These are phyloP conservation scores for Rhagologus leucostigma DNA, from an alignment of 2,113 vertebrate species.

Conservation along the genomic window DNA sequence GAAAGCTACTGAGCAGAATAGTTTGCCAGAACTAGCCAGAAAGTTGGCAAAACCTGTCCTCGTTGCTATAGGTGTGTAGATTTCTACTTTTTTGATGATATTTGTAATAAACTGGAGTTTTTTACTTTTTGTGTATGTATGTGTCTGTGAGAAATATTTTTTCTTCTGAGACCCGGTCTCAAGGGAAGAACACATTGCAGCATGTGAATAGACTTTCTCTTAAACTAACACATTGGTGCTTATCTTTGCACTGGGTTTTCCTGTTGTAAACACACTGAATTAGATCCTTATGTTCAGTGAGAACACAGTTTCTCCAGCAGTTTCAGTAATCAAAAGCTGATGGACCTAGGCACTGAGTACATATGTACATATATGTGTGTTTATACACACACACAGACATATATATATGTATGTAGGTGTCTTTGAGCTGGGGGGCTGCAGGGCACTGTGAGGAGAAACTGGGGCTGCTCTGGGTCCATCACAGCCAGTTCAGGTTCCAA, in stretches of 20 bases:
- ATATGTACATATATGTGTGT: too few relatives aligned
- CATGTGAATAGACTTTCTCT: neutral
- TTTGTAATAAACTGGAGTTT: neutral
- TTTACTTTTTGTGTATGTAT: neutral
- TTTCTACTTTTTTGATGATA: neutral
- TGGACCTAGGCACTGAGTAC: neutral
- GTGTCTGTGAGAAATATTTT: neutral
- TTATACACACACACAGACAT: neutral
- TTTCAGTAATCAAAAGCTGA: neutral
- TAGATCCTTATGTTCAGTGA: neutral
- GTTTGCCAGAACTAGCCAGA: neutral
- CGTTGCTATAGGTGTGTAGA: accelerated
- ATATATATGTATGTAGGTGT: too few relatives aligned
- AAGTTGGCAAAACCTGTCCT: neutral
- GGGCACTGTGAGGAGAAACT: accelerated
- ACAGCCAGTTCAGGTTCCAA: neutral
- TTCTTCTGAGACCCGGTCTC: neutral
- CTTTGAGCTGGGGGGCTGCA: neutral
- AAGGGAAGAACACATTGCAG: neutral
- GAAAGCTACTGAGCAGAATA: neutral
- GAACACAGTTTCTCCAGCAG: neutral
- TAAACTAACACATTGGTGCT: neutral
- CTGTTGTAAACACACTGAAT: neutral
- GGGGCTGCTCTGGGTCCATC: accelerated
- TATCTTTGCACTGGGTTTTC: neutral